phyloP scores from a whole-genome alignment of 2,113 vertebrate genomes.

The Zosterops borbonicus region DNA sequence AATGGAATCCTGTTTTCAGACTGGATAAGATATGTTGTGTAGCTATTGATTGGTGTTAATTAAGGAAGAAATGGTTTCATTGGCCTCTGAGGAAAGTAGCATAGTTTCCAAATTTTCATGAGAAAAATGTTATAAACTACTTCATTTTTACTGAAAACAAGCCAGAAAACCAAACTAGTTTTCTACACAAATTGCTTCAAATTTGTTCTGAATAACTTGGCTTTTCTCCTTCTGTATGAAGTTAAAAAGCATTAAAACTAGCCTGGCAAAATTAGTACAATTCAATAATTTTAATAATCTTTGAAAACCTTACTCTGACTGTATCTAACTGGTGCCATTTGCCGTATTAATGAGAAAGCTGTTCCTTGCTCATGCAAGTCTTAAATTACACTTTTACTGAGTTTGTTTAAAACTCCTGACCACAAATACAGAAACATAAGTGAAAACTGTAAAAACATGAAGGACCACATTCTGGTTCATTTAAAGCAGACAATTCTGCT shows the following conservation, averaged over 20 bases:
- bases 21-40: not conserved
- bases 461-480: not conserved
- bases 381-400: not conserved
- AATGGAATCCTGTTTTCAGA: not conserved
- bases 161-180: not conserved
- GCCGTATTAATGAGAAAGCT: not conserved
- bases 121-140: not conserved
- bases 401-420: constrained; percentile 3
- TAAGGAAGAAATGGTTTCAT: not conserved
- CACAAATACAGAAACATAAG: not conserved
- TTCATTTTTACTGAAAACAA: not conserved
- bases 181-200: not conserved
- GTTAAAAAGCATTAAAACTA: not conserved
- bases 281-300: not conserved
- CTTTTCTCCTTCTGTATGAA: not conserved
- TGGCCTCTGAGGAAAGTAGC: not conserved
- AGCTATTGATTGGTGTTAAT: not conserved
- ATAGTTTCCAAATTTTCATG: not conserved
- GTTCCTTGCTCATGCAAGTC: not conserved
- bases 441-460: not conserved
- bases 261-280: not conserved
- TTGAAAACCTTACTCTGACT: not conserved
- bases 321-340: not conserved
- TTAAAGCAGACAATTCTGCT: not conserved
- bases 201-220: not conserved